These are phyloP conservation scores for Anguilla anguilla DNA, from an alignment of 2,797 vertebrate genomes.

Conservation along the genomic window DNA sequence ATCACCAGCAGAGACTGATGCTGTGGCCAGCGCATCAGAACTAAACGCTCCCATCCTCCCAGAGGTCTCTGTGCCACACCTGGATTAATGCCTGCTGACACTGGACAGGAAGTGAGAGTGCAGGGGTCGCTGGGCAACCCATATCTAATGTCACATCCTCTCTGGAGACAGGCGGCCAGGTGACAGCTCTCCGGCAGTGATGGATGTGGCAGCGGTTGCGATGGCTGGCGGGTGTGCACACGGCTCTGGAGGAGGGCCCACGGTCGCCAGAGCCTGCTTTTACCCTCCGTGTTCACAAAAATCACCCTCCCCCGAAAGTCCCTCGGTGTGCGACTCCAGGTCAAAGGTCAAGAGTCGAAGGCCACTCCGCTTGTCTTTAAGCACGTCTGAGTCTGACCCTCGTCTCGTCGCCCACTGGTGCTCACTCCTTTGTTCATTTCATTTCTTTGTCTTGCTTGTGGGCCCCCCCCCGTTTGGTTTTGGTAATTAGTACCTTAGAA, in stretches of 20 bases:
- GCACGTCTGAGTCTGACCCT: neutral
- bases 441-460: slow-evolving; percentile 17
- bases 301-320: neutral
- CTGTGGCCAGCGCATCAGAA: neutral
- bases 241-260: neutral
- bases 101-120: neutral
- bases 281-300: neutral
- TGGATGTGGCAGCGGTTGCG: neutral
- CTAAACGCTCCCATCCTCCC: neutral
- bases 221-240: neutral
- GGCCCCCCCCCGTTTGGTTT: slow-evolving; percentile 11
- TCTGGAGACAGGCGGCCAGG: neutral
- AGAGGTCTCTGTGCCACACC: neutral
- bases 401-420: neutral
- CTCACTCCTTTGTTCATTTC: neutral
- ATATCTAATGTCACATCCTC: neutral
- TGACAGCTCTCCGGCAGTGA: neutral
- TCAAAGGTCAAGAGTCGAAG: neutral
- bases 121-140: neutral
- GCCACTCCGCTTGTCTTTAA: neutral
- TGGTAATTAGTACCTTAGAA: slow-evolving; percentile 7
- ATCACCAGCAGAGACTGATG: neutral
- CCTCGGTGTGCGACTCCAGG: neutral
- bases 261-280: neutral
- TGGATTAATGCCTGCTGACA: neutral